Evolutionary conservation across 1,140 invertebrate genomes (phyloP), one percentile per base, ranked within the genome.

Genomic region (Drosophila aff.): DNA sequence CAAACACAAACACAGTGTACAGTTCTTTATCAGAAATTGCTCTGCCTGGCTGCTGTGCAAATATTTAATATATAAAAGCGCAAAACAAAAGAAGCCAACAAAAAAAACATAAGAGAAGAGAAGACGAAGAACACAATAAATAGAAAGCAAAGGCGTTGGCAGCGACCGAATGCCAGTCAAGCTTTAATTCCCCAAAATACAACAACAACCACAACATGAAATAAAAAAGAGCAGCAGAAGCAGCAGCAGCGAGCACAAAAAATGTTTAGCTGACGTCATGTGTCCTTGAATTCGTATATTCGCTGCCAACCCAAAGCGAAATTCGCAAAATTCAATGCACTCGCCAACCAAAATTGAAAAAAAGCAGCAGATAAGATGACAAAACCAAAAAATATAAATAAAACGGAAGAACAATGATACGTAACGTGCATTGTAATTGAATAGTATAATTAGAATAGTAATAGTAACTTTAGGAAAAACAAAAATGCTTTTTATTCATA

Each of bases 281-380:
- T 91, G 87, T 91, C 87, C 87, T 91, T 91, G 86, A 91, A 91
- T 63, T 90, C 76, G 76, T 86, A 67, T 86, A 82, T 90, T 89
- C 84, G 82, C 85, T 72, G 69, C 63, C 74, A 90, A 79, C 41
- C 72, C 61, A 82, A 90, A 90, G 62, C 67, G 63, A 84, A 85
- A 82, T 71, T 82, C 67, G 50, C 86, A 79, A 91, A 91, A 87
- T 89, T 87, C 84, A 87, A 84, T 87, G 84, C 84, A 87, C 82
- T 91, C 81, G 62, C 33, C 21, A 40, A 41, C 18, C 33, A 41
- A 38, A 71, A 59, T 63, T 68, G 36, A 60, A 68, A 38, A 16
- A 21, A 43, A 64, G 18, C 49, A 60, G 52, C 43, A 77, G 75
- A 78, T 78, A 77, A 61, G 49, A 53, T 55, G 52, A 47, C 64